Evolutionary conservation across 2,797 vertebrate species (phyloP).

Genomic region (Meriones psammophilus): DNA sequence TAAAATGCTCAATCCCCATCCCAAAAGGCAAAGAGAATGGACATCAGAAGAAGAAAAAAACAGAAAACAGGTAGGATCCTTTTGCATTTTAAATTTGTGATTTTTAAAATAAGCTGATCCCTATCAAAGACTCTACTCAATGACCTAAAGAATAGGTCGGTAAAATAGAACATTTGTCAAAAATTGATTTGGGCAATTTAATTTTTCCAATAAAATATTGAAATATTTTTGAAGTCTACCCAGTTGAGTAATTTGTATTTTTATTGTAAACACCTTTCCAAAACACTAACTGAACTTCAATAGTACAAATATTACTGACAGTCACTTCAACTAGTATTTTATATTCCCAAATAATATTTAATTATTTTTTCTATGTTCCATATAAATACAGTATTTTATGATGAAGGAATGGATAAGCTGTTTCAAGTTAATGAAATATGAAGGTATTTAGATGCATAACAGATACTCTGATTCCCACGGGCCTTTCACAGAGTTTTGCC

Average conservation of each 20-base stretch:
- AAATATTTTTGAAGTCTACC: not conserved
- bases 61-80: too few species aligned
- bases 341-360: slow-evolving; percentile 28
- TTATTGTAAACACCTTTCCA: slow-evolving; percentile 4
- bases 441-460: slow-evolving; percentile 51
- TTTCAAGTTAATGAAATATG: slow-evolving; percentile 62
- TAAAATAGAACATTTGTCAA: not conserved
- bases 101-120: slow-evolving; percentile 2
- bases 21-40: too few species aligned
- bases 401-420: slow-evolving; percentile 19
- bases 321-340: slow-evolving; percentile 26
- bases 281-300: not conserved
- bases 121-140: not conserved
- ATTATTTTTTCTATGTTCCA: not conserved
- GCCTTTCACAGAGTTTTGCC: slow-evolving; percentile 44
- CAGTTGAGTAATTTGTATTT: not conserved
- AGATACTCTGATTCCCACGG: slow-evolving; percentile 35
- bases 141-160: not conserved
- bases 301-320: not conserved
- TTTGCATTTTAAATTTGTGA: too few species aligned
- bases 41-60: too few species aligned
- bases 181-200: not conserved
- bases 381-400: not conserved
- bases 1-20: too few species aligned
- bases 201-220: slow-evolving; percentile 20